Evolutionary conservation across 2,888 invertebrate species (phyloP).

Genomic region (Scrobipalpa atriplicella): DNA sequence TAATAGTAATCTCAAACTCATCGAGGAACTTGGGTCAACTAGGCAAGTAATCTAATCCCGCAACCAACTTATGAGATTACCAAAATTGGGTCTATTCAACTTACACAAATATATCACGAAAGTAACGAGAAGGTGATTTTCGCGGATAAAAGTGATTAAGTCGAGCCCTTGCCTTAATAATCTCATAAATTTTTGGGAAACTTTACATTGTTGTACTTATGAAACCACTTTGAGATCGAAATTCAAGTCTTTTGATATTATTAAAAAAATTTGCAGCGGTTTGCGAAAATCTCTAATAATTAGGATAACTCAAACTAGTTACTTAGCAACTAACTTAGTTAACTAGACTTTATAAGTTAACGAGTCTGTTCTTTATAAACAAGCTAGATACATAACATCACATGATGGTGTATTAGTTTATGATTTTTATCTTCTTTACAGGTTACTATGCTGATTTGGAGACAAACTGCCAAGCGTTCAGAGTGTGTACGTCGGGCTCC

Average conservation of each 20-base stretch:
- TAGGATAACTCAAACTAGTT: too few species aligned
- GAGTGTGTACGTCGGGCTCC: constrained; percentile 84
- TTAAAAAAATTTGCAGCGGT: too few species aligned
- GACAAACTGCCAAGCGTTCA: constrained; percentile 86
- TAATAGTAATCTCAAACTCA: not conserved
- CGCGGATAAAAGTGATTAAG: not conserved
- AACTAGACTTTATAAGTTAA: too few species aligned
- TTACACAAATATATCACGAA: not conserved
- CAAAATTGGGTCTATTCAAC: constrained; percentile 4
- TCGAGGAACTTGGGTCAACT: not conserved
- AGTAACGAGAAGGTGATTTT: not conserved
- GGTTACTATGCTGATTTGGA: constrained; percentile 86
- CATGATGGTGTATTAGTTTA: too few species aligned
- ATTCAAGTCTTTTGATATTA: too few species aligned
- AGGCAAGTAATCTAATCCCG: not conserved
- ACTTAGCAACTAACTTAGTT: too few species aligned
- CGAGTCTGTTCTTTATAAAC: too few species aligned
- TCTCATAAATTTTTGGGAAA: not conserved
- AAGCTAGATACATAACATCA: too few species aligned
- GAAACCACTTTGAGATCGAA: too few species aligned
- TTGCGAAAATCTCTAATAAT: too few species aligned
- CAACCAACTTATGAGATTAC: not conserved
- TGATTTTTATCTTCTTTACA: constrained; percentile 54
- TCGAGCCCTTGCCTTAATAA: not conserved
- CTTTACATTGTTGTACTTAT: not conserved